Percentiles rank a stretch among this genome's conserved stretches.
phyloP scores from a whole-genome alignment of 2,888 invertebrate species.

The Teleiodes luculella region DNA sequence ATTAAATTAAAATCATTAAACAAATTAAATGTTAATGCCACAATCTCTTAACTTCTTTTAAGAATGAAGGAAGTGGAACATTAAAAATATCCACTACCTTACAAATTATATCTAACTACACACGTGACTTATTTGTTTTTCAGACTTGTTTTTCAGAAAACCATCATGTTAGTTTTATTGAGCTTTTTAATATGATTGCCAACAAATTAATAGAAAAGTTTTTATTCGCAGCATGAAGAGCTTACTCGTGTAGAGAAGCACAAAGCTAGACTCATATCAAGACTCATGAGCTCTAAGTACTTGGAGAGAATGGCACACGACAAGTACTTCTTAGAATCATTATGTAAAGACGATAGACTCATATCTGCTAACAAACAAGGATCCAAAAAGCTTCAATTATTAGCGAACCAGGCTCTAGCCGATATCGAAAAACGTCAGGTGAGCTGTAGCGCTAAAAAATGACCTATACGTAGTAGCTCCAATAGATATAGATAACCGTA shows the following conservation, averaged over 20 bases:
- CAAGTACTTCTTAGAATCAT: slow-evolving; percentile 63
- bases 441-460: slow-evolving; percentile 3
- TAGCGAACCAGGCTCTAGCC: slow-evolving; percentile 56
- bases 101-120: no score
- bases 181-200: no score
- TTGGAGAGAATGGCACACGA: slow-evolving; percentile 72
- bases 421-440: slow-evolving; percentile 67
- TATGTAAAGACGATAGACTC: slow-evolving; percentile 65
- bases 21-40: no score
- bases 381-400: slow-evolving; percentile 51
- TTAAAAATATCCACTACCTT: no score
- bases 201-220: no score
- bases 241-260: slow-evolving; percentile 63
- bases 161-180: no score
- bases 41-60: no score
- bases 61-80: no score
- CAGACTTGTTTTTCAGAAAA: no score
- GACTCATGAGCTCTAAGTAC: slow-evolving; percentile 71
- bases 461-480: neutral
- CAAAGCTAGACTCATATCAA: slow-evolving; percentile 55
- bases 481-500: no score
- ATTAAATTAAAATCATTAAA: no score
- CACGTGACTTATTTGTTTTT: no score
- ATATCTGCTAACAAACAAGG: slow-evolving; percentile 63
- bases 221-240: slow-evolving; percentile 56